A percentile compares a stretch with the other conserved stretches of the same genome.
Evolutionary conservation across 2,888 invertebrate species (phyloP).

Genomic region (Mystacides longicornis): DNA sequence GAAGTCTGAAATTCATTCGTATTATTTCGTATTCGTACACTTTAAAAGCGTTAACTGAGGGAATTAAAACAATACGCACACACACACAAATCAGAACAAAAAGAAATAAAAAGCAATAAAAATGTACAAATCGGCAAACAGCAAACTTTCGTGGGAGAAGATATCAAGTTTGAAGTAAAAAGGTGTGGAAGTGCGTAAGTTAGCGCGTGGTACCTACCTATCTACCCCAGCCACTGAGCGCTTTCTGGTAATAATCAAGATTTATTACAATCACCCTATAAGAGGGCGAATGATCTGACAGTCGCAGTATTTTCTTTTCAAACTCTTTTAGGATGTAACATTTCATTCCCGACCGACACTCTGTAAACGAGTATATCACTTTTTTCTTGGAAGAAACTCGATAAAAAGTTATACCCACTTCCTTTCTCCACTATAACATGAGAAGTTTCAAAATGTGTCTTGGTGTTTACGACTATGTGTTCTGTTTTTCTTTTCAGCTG

Average conservation of each 20-base stretch:
- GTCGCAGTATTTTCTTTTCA: slow-evolving; percentile 24
- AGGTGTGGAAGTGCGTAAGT: neutral
- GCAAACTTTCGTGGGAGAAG: neutral
- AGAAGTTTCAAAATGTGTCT: no score
- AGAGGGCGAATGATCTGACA: slow-evolving; percentile 14
- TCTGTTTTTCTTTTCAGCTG: no score
- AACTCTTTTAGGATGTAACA: slow-evolving; percentile 23
- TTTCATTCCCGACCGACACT: slow-evolving; percentile 25
- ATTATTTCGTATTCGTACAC: no score
- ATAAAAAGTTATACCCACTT: slow-evolving; percentile 26
- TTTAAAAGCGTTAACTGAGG: no score
- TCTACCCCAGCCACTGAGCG: neutral
- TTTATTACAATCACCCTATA: slow-evolving; percentile 15
- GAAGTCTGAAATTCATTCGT: no score
- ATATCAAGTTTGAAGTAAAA: neutral
- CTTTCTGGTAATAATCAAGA: slow-evolving; percentile 15
- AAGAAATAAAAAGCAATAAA: no score
- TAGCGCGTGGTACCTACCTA: neutral
- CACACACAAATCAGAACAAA: no score
- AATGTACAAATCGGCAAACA: neutral
- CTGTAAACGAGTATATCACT: slow-evolving; percentile 25
- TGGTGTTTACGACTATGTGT: no score
- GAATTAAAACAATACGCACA: no score
- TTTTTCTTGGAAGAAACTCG: slow-evolving; percentile 24
- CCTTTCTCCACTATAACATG: no score